Percentiles rank a stretch among this genome's conserved stretches.
Evolutionary conservation across 2,888 invertebrate genomes (phyloP).

Genomic region (Hedya salicella): DNA sequence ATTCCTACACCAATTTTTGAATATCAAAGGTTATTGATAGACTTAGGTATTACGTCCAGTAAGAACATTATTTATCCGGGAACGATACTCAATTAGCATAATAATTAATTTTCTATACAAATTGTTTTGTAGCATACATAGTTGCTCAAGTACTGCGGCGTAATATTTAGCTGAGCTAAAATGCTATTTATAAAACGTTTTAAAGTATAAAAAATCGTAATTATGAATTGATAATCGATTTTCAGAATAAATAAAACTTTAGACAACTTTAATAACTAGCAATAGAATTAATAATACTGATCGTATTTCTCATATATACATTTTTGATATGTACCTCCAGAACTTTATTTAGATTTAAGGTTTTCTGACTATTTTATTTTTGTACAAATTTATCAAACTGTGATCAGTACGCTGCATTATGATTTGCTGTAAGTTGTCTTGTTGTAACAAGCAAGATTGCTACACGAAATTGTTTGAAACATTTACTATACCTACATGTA

Average conservation of each 20-base stretch:
- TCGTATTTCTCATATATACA: constrained; percentile 25
- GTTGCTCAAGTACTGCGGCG: constrained; percentile 20
- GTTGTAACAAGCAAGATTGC: constrained; percentile 46
- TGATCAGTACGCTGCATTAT: constrained; percentile 26
- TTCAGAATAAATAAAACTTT: constrained; percentile 9
- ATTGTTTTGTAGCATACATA: constrained; percentile 5
- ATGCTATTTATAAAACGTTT: constrained; percentile 13
- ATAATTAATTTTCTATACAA: constrained; percentile 12
- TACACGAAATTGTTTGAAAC: constrained; percentile 55
- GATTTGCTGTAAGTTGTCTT: constrained; percentile 28
- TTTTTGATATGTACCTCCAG: constrained; percentile 19
- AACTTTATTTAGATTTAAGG: constrained; percentile 35
- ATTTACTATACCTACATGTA: constrained; percentile 50
- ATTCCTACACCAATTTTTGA: constrained; percentile 51
- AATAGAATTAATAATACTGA: constrained; percentile 14
- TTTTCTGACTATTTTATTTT: constrained; percentile 27
- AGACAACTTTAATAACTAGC: constrained; percentile 12
- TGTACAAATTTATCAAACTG: constrained; percentile 32
- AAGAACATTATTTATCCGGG: constrained; percentile 53
- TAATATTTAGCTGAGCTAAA: constrained; percentile 11
- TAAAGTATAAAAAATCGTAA: constrained; percentile 9
- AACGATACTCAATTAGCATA: constrained; percentile 39
- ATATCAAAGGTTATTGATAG: constrained; percentile 62
- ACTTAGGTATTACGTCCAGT: constrained; percentile 74
- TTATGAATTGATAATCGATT: constrained; percentile 9